These are phyloP conservation scores for Montipora sp. DNA, from an alignment of 64 coral and sea anemone species.

Conservation along the genomic window DNA sequence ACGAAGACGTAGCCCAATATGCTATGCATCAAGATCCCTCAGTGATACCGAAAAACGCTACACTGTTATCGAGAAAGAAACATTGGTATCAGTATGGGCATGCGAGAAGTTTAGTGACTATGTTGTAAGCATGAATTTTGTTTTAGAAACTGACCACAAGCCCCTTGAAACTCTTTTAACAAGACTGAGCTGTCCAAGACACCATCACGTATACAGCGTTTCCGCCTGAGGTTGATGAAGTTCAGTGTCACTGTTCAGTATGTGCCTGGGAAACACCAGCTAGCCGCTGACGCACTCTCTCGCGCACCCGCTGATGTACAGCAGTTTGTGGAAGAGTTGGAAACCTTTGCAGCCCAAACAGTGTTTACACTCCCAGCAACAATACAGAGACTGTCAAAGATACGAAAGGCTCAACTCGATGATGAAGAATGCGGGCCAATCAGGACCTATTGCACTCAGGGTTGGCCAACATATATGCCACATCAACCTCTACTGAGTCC, in stretches of 20 bases:
- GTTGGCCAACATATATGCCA: conserved; percentile 61
- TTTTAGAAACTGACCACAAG: no score
- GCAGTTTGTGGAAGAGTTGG: conserved; percentile 37
- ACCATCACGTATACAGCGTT: no score
- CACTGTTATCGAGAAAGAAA: conserved; percentile 49
- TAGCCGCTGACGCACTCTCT: conserved; percentile 19
- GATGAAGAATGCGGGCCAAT: conserved; percentile 59
- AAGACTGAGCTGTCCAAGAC: no score
- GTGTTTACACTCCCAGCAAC: conserved; percentile 27
- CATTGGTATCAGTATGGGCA: conserved; percentile 27
- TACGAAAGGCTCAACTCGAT: conserved; percentile 39
- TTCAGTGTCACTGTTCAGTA: no score
- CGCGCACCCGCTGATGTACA: not conserved
- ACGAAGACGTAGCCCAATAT: conserved; percentile 11
- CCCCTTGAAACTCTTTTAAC: no score
- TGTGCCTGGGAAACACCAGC: no score
- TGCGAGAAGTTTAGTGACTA: conserved; percentile 49
- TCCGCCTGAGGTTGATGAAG: no score
- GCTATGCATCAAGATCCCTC: conserved; percentile 40
- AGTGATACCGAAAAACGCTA: conserved; percentile 41
- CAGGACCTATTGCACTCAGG: conserved; percentile 32
- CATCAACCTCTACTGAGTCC: conserved; percentile 13
- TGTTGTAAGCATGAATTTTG: conserved; percentile 29
- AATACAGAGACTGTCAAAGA: conserved; percentile 31
- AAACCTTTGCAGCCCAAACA: conserved; percentile 49